Evolutionary conservation across 2,888 invertebrate genomes (phyloP).

Genomic region (Caenorhabditis doughertyi): DNA sequence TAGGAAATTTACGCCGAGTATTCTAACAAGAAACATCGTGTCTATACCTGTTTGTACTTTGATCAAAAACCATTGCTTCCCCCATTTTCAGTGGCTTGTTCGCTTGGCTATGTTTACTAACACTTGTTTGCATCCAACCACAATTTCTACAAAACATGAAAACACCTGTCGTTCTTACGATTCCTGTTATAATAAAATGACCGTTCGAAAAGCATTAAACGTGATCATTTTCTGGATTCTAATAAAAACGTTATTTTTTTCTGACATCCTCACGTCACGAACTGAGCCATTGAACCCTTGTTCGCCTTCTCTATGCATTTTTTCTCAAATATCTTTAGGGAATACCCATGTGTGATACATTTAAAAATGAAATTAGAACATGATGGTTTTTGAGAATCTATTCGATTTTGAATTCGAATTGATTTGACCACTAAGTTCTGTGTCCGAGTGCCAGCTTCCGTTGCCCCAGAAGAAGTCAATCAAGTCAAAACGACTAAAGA

Average conservation of each 20-base stretch:
- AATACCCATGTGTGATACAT: conserved; percentile 33
- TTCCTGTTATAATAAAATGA: neutral
- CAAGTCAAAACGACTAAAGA: conserved; percentile 43
- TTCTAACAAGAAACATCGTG: too few species aligned
- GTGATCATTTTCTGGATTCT: neutral
- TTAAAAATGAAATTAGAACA: neutral
- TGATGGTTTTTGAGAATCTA: conserved; percentile 2
- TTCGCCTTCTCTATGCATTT: neutral
- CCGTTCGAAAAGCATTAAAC: neutral
- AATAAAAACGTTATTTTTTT: neutral
- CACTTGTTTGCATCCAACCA: neutral
- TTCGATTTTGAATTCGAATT: conserved; percentile 1
- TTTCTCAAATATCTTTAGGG: conserved; percentile 18
- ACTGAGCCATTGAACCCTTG: neutral
- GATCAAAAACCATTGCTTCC: neutral
- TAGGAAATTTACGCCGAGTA: too few species aligned
- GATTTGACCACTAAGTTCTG: conserved; percentile 29
- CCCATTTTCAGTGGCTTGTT: neutral
- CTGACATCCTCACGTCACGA: neutral
- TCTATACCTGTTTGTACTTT: neutral
- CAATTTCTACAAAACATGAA: neutral
- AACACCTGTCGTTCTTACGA: conserved; percentile 11
- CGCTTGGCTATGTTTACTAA: neutral
- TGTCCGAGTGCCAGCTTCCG: conserved; percentile 44
- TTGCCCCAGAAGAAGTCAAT: conserved; percentile 53